Base-by-base conservation (phyloP, 2,888 invertebrate genomes). In the Laspeyria flexula region DNA sequence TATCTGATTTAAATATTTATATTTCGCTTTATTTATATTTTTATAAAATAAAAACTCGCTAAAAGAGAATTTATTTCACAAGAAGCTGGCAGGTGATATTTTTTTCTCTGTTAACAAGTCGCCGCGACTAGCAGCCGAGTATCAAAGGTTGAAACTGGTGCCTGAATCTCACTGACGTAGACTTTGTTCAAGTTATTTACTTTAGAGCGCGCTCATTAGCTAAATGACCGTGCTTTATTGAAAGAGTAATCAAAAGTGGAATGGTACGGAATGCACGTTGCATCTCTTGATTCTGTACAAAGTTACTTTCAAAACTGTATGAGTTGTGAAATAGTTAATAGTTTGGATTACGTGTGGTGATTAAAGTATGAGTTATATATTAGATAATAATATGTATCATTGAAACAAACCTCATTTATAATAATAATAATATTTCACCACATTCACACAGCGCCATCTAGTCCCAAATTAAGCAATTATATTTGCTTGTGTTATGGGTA, bases 171-270 rank as follows among this genome's bases (percentile, higher is more conserved):
- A 80, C 80, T 82, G 80, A 80, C 82, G 79, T 73, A 82, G 84
- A 86, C 83, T 88, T 88, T 85, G 85, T 86, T 83, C 77, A 78
- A 85, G 74, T 84, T 89, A 88, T 89, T 90, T 86, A 84, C 85
- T 88, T 83, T 83, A 77, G 76, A 86, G 82, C 75, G 78, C 76
- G 81, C 86, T 89, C 90, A 88, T 90, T 90, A 90, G 83, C 86
- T 85, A 87, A 90, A 88, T 87, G 84, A 86, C 87, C 83, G 83
- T 83, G 77, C 73, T 79, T 83, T 86, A 86, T 88, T 87, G 79
- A 84, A 86, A 84, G 75, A 80, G 83, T 80, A 80, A 82, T 82
- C 81, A 83, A 83, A 84, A 77, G 76, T 73, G 66, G 63, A 71
- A 71, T 53, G 60, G 47, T 67, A 66, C 35, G 58, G 62, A 65